These are phyloP conservation scores for Hippasteria phrygiana DNA, from an alignment of 53 echinoderm and acorn worm genomes.

Conservation along the genomic window DNA sequence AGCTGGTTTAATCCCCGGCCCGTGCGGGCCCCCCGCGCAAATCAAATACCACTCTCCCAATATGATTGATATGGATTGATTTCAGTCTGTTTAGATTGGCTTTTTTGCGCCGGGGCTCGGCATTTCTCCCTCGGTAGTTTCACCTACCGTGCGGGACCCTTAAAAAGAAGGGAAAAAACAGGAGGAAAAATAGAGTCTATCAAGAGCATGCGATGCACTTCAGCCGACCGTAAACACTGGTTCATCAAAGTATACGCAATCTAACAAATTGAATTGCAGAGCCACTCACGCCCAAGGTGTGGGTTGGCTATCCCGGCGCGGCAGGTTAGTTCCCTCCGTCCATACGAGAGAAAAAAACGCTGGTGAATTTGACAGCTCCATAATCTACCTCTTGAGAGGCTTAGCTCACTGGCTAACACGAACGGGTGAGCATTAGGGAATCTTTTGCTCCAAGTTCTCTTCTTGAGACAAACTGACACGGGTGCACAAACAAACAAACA, in stretches of 20 bases:
- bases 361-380: conserved; percentile 35
- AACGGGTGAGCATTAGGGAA: conserved; percentile 43
- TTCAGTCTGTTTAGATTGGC: conserved; percentile 65
- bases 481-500: no score
- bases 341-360: background rate
- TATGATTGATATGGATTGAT: conserved; percentile 67
- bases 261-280: conserved; percentile 55
- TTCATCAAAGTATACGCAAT: conserved; percentile 50
- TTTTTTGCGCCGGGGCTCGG: conserved; percentile 40
- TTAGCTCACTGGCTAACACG: conserved; percentile 20
- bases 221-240: conserved; percentile 33
- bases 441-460: conserved; percentile 7
- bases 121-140: conserved; percentile 40
- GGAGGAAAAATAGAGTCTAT: conserved; percentile 22
- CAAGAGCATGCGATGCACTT: conserved; percentile 10
- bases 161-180: background rate
- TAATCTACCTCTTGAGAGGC: conserved; percentile 6
- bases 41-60: conserved; percentile 64
- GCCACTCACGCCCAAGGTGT: conserved; percentile 41
- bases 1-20: conserved; percentile 15
- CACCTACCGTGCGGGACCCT: conserved; percentile 13
- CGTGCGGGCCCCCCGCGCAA: conserved; percentile 49
- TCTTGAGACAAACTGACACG: no score
- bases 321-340: background rate
- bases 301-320: conserved; percentile 16